These are phyloP conservation scores for Brenthis daphne DNA, from an alignment of 2,888 invertebrate species.

Conservation along the genomic window DNA sequence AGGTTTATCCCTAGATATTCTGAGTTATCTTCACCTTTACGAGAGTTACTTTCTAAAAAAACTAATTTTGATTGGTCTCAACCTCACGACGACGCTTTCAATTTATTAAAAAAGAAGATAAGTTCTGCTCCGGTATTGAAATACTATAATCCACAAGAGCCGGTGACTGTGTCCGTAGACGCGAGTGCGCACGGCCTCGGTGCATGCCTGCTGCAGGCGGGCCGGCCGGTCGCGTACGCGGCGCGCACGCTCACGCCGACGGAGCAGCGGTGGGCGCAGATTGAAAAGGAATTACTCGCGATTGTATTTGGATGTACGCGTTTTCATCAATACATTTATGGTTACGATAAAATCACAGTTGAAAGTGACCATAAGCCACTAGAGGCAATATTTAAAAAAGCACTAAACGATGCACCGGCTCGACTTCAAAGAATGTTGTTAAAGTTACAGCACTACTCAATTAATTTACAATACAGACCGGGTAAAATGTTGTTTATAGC, in stretches of 20 bases:
- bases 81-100: no score
- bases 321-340: slow-evolving; percentile 34
- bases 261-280: not conserved
- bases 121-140: no score
- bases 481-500: slow-evolving; percentile 2
- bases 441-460: not conserved
- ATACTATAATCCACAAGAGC: no score
- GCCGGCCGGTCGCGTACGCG: no score
- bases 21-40: no score
- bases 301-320: slow-evolving; percentile 4
- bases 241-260: slow-evolving; percentile 17
- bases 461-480: not conserved
- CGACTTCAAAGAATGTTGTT: slow-evolving; percentile 1
- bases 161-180: no score
- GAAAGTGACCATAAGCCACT: slow-evolving; percentile 35
- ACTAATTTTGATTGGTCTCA: no score
- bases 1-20: no score
- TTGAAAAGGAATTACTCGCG: slow-evolving; percentile 4
- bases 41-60: no score
- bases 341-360: slow-evolving; percentile 20
- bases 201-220: no score
- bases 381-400: slow-evolving; percentile 30
- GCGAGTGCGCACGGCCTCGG: no score
- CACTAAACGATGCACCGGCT: slow-evolving; percentile 16
- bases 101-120: no score